Conservation (phyloP, 2,888 invertebrate genomes). For the Leucophenga maculata region DNA sequence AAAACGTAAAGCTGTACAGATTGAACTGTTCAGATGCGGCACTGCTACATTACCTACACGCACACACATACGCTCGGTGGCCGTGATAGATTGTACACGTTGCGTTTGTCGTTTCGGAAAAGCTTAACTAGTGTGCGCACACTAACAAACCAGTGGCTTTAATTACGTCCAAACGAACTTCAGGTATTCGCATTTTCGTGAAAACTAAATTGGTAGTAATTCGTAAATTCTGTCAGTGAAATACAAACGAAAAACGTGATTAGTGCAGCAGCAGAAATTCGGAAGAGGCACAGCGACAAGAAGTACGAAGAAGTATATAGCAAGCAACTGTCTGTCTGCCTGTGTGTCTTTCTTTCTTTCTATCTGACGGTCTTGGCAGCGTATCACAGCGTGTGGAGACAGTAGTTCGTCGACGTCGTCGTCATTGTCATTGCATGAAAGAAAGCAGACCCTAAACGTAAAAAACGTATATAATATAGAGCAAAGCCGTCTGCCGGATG, state of each 20-base stretch:
- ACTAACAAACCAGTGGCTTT: neutral
- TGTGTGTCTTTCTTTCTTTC: too few relatives aligned
- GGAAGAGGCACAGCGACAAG: neutral
- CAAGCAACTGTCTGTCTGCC: slow-evolving; percentile 2
- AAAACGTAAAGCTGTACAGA: too few relatives aligned
- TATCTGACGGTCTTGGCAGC: slow-evolving; percentile 12
- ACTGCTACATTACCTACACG: too few relatives aligned
- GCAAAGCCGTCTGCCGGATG: neutral
- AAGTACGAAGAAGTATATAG: neutral
- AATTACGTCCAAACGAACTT: too few relatives aligned
- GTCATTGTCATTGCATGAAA: slow-evolving; percentile 6
- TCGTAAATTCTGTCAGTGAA: slow-evolving; percentile 24
- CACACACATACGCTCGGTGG: too few relatives aligned
- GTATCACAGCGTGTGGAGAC: slow-evolving; percentile 36
- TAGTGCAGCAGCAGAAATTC: slow-evolving; percentile 30
- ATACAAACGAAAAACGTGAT: slow-evolving; percentile 48
- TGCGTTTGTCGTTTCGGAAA: slow-evolving; percentile 38
- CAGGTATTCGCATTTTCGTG: too few relatives aligned
- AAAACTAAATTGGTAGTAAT: too few relatives aligned
- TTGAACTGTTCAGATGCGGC: too few relatives aligned
- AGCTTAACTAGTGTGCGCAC: slow-evolving; percentile 5
- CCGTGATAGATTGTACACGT: too few relatives aligned
- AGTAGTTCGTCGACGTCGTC: slow-evolving; percentile 57
- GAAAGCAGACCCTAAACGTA: slow-evolving; percentile 8
- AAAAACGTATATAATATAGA: slow-evolving; percentile 19